Conservation (phyloP, 2,113 vertebrate genomes). For the Aspiorhynchus laticeps region DNA sequence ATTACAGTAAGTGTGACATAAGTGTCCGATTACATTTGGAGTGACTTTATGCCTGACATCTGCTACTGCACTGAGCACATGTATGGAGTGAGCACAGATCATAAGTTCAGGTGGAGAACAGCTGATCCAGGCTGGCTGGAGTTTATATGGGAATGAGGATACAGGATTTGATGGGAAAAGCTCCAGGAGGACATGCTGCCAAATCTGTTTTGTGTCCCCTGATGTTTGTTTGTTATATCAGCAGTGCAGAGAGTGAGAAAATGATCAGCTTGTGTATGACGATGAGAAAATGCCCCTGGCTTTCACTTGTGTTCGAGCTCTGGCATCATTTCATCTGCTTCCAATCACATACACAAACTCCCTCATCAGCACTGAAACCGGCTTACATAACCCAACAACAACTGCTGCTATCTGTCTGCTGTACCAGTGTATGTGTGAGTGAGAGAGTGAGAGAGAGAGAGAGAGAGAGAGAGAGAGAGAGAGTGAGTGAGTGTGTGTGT, state of each 20-base stretch:
- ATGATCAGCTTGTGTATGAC: background rate
- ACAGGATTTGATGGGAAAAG: background rate
- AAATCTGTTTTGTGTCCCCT: background rate
- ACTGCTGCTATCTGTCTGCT: constrained; percentile 41
- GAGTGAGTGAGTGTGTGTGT: no score
- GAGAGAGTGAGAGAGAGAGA: background rate
- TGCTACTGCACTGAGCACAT: background rate
- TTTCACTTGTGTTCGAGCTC: constrained; percentile 15
- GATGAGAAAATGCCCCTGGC: constrained; percentile 11
- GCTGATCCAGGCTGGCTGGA: background rate
- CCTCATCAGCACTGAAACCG: constrained; percentile 54
- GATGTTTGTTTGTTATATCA: constrained; percentile 1
- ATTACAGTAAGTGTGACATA: background rate
- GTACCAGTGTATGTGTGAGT: background rate
- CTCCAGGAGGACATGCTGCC: background rate
- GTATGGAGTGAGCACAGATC: background rate
- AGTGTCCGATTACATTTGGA: background rate
- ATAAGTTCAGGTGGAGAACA: background rate
- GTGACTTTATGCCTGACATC: background rate
- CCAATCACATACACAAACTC: constrained; percentile 20
- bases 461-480: no score
- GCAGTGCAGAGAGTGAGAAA: background rate
- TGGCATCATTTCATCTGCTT: background rate
- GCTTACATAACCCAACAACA: constrained; percentile 68
- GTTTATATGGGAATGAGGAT: background rate